Conservation (phyloP, 2,113 vertebrate species). For the Ptilorrhoa leucosticta region DNA sequence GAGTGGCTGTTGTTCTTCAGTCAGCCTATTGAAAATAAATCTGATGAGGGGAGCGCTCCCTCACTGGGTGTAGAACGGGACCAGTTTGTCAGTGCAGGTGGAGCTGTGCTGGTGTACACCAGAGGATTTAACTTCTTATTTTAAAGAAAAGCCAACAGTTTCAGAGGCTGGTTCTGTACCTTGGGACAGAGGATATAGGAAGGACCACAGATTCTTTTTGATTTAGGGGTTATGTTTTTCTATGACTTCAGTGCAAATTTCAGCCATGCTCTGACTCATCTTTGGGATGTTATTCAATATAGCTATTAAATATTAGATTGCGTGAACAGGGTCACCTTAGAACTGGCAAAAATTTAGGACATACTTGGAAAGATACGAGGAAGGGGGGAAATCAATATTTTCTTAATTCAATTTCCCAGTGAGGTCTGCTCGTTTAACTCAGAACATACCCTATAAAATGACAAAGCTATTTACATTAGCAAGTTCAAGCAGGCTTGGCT, state of each 20-base stretch:
- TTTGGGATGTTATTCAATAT: background rate
- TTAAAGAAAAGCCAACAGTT: background rate
- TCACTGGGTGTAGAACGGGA: background rate
- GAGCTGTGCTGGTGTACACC: background rate
- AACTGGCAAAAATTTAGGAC: background rate
- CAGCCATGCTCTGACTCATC: background rate
- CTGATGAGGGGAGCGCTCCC: background rate
- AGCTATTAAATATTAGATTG: background rate
- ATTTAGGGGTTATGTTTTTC: background rate
- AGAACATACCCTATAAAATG: background rate
- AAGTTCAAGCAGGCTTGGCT: constrained; percentile 6
- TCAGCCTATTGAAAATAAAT: background rate
- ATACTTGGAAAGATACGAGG: background rate
- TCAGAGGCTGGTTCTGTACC: background rate
- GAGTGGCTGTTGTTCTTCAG: background rate
- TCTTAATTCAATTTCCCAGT: background rate
- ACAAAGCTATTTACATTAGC: background rate
- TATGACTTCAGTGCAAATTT: background rate
- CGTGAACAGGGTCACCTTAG: background rate
- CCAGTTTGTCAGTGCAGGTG: background rate
- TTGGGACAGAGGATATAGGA: background rate
- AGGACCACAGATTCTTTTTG: background rate
- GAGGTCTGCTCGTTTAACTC: background rate
- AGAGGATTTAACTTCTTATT: background rate
- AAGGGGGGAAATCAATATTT: background rate